Evolutionary conservation across 64 coral and sea anemone genomes (phyloP), one percentile per base, ranked within the genome.

Genomic region (Dendrophyllia cribrosa): DNA sequence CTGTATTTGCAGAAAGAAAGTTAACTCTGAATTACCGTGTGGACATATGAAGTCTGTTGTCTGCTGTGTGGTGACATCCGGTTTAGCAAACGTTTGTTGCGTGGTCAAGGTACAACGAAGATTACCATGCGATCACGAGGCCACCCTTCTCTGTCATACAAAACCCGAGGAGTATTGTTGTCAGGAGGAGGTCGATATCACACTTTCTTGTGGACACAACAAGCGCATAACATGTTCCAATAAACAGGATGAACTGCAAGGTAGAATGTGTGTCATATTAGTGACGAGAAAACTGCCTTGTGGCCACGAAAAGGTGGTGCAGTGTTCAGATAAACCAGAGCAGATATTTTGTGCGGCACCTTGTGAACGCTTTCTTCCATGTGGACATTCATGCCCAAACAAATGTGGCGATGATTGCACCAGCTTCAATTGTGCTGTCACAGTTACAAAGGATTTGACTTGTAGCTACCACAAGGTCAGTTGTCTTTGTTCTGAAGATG

Each of bases 351-450:
- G 93, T 77, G 59, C 86, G 48, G 68, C 69, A 14, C 88, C 79
- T 58, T 95, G 93, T 76, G 63, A 90, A 46, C 60, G 62, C 58
- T 2, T 26, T 22, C 93, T 95, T 67, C 19, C 72, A 58, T 95
- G 93, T 85, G 74, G 67, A 46, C 93, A 95, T 22, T 79, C 11
- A 23, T 95, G 88, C 43, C 58, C 72, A 6, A 66, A 86, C 3
- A 95, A 81, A 59, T 91, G 93, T 79, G 82, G 74, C n/a, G 82
- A 91, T 43, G 83, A 68, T 23, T 91, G 88, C 52, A 17, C 43
- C 16, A 59, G 3, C 44, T 63, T 76, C 4, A 48, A 76, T 52
- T 89, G 87, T 50, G 23, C 87, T n/a, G 87, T 65, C 14, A 3
- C 3, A 24, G 61, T 76, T 23, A 26, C 45, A 12, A 89, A 89